A percentile compares a stretch with the other conserved stretches of the same genome.
phyloP scores from a whole-genome alignment of 2,888 invertebrate species.

The Willowsia nigromaculata region DNA sequence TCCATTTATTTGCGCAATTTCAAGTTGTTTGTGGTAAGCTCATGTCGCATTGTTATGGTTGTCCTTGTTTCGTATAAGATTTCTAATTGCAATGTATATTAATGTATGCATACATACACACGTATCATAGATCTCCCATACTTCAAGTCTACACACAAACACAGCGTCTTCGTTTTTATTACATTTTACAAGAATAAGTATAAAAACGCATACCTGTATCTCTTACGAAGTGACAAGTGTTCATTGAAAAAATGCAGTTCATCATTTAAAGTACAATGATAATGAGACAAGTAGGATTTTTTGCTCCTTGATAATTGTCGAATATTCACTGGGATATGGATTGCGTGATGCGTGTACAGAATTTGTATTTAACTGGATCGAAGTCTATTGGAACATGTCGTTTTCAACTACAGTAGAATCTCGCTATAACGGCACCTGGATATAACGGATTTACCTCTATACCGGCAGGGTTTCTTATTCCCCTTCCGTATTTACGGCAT shows the following conservation, averaged over 20 bases:
- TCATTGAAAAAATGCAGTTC: slow-evolving; percentile 54
- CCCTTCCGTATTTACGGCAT: too few species aligned
- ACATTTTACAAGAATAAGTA: slow-evolving; percentile 16
- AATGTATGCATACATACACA: neutral
- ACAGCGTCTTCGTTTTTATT: neutral
- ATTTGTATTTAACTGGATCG: neutral
- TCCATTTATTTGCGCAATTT: slow-evolving; percentile 48
- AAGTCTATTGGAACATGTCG: slow-evolving; percentile 2
- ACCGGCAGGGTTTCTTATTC: too few species aligned
- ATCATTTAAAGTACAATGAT: slow-evolving; percentile 54
- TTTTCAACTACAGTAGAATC: neutral
- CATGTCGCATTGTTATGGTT: slow-evolving; percentile 14
- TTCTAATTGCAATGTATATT: neutral
- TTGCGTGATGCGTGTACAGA: neutral
- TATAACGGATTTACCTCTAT: too few species aligned
- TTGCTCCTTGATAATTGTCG: slow-evolving; percentile 17
- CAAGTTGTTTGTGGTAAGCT: neutral
- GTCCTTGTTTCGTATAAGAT: slow-evolving; percentile 13
- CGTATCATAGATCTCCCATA: neutral
- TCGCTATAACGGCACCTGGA: too few species aligned
- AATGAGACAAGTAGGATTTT: slow-evolving; percentile 54
- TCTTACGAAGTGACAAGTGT: neutral
- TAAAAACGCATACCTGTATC: neutral
- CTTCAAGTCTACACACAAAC: neutral
- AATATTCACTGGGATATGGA: neutral